phyloP scores from a whole-genome alignment of 2,113 vertebrate species.

The Paraplagusia blochii region DNA sequence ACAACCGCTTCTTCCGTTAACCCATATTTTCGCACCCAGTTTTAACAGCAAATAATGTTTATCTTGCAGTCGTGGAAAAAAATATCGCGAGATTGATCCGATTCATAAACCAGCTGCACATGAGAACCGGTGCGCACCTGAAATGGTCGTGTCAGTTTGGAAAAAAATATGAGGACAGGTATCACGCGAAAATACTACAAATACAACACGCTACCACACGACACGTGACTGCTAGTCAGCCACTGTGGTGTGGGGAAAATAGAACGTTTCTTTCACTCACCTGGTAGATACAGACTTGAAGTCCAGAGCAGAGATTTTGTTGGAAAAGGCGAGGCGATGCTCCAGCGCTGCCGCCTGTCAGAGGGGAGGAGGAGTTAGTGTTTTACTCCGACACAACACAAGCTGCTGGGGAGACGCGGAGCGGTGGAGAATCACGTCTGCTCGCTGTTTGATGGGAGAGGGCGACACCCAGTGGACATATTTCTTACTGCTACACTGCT shows the following conservation, averaged over 20 bases:
- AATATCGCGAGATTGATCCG: background rate
- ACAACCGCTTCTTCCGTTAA: background rate
- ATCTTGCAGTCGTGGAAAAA: background rate
- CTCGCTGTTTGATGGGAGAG: conserved; percentile 10
- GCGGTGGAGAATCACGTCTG: background rate
- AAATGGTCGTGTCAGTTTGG: conserved; percentile 6
- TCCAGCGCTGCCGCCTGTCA: conserved; percentile 62
- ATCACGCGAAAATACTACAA: conserved; percentile 18
- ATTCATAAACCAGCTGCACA: background rate
- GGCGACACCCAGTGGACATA: conserved; percentile 44
- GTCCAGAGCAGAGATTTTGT: conserved; percentile 40
- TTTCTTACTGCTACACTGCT: conserved; percentile 9
- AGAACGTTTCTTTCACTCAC: conserved; percentile 39
- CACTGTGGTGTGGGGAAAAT: background rate
- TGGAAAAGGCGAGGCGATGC: conserved; percentile 52
- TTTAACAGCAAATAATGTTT: background rate
- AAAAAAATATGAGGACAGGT: conserved; percentile 54
- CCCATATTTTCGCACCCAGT: conserved; percentile 32
- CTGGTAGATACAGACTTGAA: conserved; percentile 11
- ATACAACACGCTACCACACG: background rate
- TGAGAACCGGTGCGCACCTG: conserved; percentile 9
- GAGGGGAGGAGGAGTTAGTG: conserved; percentile 59
- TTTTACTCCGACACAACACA: conserved; percentile 60
- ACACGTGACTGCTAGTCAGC: background rate
- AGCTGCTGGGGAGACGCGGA: conserved; percentile 11